A percentile compares a stretch with the other conserved stretches of the same genome.
Evolutionary conservation across 1,140 invertebrate genomes (phyloP).

Genomic region (Habropoda laboriosa): DNA sequence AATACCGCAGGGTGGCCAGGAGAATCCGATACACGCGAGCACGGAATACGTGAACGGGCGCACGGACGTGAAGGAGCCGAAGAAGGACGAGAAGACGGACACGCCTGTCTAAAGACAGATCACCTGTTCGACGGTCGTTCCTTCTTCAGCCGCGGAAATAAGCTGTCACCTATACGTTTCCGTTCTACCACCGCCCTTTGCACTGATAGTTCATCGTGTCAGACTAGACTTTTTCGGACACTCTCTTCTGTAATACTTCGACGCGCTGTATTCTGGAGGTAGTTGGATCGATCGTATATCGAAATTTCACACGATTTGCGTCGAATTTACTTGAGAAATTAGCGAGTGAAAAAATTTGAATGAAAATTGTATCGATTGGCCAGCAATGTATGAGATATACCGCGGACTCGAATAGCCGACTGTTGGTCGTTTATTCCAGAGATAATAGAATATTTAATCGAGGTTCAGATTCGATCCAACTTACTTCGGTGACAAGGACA

Average conservation of each 20-base stretch:
- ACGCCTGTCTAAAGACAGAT: constrained; percentile 77
- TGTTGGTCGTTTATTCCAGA: not conserved
- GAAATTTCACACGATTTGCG: too few relatives aligned
- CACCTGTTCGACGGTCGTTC: constrained; percentile 34
- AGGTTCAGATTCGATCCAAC: not conserved
- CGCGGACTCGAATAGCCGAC: constrained; percentile 1
- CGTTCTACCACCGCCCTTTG: constrained; percentile 31
- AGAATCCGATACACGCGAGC: constrained; percentile 80
- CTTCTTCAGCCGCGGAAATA: constrained; percentile 11
- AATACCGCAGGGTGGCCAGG: constrained; percentile 78
- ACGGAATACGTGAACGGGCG: constrained; percentile 80
- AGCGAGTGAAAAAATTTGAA: too few relatives aligned
- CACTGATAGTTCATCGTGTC: not conserved
- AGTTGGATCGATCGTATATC: not conserved
- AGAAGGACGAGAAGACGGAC: constrained; percentile 80
- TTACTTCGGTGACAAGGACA: not conserved
- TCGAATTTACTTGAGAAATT: too few relatives aligned
- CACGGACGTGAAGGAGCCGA: constrained; percentile 77
- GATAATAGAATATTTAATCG: not conserved
- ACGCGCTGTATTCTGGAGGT: not conserved
- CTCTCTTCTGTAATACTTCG: not conserved
- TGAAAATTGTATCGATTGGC: not conserved
- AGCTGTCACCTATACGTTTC: constrained; percentile 14
- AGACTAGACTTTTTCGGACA: not conserved
- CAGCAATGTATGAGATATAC: not conserved